Evolutionary conservation across 1,140 invertebrate genomes (phyloP).

Genomic region (Rhynchophorus ferrugineus): DNA sequence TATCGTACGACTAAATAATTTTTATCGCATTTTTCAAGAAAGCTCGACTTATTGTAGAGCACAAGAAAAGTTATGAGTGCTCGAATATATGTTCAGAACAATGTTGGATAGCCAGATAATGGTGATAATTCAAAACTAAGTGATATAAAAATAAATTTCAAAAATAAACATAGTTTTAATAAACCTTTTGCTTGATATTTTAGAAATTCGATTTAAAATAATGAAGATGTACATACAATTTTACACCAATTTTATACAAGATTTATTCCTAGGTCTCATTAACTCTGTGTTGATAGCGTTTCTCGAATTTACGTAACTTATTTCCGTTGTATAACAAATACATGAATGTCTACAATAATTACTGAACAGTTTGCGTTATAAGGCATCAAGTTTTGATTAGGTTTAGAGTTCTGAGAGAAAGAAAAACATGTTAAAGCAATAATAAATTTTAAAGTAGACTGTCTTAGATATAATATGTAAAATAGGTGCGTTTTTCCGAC

Average conservation of each 20-base stretch:
- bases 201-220: not conserved
- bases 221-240: not conserved
- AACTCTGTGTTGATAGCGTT: too few relatives aligned
- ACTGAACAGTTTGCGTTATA: too few relatives aligned
- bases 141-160: not conserved
- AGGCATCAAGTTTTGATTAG: too few relatives aligned
- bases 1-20: too few relatives aligned
- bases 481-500: too few relatives aligned
- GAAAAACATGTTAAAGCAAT: not conserved
- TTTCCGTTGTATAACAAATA: too few relatives aligned
- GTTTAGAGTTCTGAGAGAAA: not conserved
- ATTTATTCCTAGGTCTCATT: too few relatives aligned
- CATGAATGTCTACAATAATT: too few relatives aligned
- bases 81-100: not conserved
- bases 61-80: too few relatives aligned
- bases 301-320: too few relatives aligned
- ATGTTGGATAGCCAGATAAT: not conserved
- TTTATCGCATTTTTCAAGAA: too few relatives aligned
- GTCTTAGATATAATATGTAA: not conserved
- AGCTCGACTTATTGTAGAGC: too few relatives aligned
- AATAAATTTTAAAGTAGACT: not conserved
- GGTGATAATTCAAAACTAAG: not conserved
- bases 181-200: not conserved
- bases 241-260: not conserved
- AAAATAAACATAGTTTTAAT: not conserved